Base-by-base conservation (phyloP, 2,797 vertebrate genomes). In the Momotus momota region DNA sequence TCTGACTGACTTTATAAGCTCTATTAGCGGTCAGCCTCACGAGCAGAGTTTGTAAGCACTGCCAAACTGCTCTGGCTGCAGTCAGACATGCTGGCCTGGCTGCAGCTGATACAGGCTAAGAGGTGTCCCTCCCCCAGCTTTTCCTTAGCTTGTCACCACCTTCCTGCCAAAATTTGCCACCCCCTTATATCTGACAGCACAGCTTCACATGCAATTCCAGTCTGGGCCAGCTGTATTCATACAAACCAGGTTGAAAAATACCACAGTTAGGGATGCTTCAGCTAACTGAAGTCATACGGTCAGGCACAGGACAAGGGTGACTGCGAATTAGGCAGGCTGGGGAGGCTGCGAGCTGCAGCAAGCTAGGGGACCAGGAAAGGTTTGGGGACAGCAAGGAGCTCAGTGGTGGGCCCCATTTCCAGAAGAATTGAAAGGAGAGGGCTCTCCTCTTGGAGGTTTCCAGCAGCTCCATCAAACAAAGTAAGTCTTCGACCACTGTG, bases 1-100 rank as follows among this genome's bases (percentile, higher is more conserved):
- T 86, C 60, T 71, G 72, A 73, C 89, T 91, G 95, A 80, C 88
- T 96, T 94, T 92, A 87, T 92, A 95, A 95, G 90, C 78, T 82
- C 74, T 95, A 48, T 86, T 94, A 94, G 95, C 57, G 90, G 94
- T 86, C 94, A 92, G 73, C 71, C 82, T 87, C 86, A 70, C 94
- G 27, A 86, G 80, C 91, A 81, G 77, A 73, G 52, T 66, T 79
- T 43, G 33, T 21, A 70, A 75, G 80, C 51, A 12, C 7, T 81
- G 93, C 94, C 96, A 96, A 91, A 38, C 82, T 86, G 70, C 91
- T 90, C 87, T 65, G 87, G 72, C 69, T 93, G 65, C 75, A 87
- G 79, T 52, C 38, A 18, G 58, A 84, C 26, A 20, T 18, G 80
- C 80, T 90, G 66, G 48, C 62, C 81, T 78, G 78, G 43, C 77